A percentile compares a stretch with the other conserved stretches of the same genome.
Conservation (phyloP, 2,888 invertebrate genomes). For the Nomada fabriciana region DNA sequence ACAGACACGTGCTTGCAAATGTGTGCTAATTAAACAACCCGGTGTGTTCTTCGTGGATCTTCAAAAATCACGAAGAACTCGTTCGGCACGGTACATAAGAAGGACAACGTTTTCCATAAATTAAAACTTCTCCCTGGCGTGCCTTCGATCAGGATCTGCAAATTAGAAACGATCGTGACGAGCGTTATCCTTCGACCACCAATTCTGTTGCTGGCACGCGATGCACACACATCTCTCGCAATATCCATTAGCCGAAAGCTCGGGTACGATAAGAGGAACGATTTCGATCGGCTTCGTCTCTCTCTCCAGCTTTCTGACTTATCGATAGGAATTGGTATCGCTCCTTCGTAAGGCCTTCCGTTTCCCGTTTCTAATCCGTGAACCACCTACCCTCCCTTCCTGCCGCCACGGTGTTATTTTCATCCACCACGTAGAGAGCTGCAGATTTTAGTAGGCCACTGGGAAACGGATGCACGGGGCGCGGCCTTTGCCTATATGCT, state of each 20-base stretch:
- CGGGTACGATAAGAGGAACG: constrained; percentile 11
- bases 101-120: neutral
- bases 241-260: constrained; percentile 57
- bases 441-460: constrained; percentile 73
- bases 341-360: constrained; percentile 13
- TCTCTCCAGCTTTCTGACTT: neutral
- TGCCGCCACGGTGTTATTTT: constrained; percentile 70
- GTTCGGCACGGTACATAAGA: neutral
- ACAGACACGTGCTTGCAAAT: too few relatives aligned
- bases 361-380: constrained; percentile 35
- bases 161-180: constrained; percentile 30
- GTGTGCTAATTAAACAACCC: too few relatives aligned
- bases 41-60: too few relatives aligned
- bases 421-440: constrained; percentile 45
- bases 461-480: constrained; percentile 69
- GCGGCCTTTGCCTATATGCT: constrained; percentile 64
- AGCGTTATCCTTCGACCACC: constrained; percentile 10
- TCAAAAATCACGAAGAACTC: too few relatives aligned
- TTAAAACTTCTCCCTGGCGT: neutral
- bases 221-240: constrained; percentile 15
- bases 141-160: constrained; percentile 6
- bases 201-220: constrained; percentile 25
- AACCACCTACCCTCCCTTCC: constrained; percentile 25
- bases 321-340: constrained; percentile 30
- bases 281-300: constrained; percentile 35